phyloP scores from a whole-genome alignment of 1,140 invertebrate genomes.

The Mesaphorura yosii region DNA sequence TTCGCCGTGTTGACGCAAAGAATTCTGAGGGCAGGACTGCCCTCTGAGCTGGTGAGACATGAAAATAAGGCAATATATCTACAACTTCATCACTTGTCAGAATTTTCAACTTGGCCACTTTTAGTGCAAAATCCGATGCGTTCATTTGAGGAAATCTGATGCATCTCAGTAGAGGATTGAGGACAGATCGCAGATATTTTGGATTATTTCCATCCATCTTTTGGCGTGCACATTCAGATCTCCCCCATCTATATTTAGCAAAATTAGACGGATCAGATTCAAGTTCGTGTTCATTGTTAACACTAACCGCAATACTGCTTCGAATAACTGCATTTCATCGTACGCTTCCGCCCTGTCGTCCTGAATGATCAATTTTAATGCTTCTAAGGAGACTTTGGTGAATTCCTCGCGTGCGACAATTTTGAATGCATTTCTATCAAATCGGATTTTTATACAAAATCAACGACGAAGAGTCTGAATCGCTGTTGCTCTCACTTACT shows the following conservation, averaged over 20 bases:
- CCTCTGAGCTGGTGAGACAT: neutral
- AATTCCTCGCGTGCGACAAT: neutral
- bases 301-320: neutral
- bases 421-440: neutral
- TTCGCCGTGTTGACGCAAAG: neutral
- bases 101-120: neutral
- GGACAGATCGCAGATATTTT: neutral
- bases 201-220: neutral
- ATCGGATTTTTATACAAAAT: neutral
- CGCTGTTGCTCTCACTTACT: neutral
- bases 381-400: neutral
- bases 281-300: neutral
- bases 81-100: neutral
- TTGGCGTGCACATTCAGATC: neutral
- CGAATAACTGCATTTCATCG: neutral
- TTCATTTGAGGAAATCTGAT: constrained; percentile 1
- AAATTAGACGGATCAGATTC: neutral
- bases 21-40: neutral
- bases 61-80: neutral
- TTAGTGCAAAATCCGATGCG: neutral
- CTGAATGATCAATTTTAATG: neutral
- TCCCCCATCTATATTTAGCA: neutral
- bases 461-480: neutral
- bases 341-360: neutral
- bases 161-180: neutral